A percentile compares a stretch with the other conserved stretches of the same genome.
phyloP scores from a whole-genome alignment of 2,888 invertebrate species.

The Kryphioiulus occultus region DNA sequence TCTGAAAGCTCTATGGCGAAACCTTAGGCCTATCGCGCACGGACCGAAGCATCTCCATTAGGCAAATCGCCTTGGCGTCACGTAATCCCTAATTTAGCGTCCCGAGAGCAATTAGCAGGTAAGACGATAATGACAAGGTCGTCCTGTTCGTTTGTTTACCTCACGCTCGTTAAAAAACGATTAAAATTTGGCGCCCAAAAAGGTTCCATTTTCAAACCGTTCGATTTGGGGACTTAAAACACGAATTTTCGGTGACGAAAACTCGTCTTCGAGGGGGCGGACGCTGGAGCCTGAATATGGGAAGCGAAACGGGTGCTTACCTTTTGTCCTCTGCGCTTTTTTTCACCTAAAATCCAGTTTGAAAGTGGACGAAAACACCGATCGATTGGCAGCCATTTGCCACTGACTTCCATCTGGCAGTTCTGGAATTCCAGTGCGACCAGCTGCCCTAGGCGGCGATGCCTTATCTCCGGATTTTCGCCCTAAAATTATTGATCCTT shows the following conservation, averaged over 20 bases:
- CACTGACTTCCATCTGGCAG: background rate
- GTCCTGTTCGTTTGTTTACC: background rate
- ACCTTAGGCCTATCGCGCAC: background rate
- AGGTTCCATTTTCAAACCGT: background rate
- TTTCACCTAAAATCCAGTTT: background rate
- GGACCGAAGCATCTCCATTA: background rate
- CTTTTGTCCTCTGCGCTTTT: background rate
- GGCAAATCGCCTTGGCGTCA: background rate
- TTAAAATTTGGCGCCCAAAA: constrained; percentile 20
- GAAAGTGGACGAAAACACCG: background rate
- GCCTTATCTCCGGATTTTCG: background rate
- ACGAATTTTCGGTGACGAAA: background rate
- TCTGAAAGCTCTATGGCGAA: background rate
- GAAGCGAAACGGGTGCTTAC: background rate
- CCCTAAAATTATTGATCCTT: no score
- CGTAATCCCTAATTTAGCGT: background rate
- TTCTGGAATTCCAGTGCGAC: background rate
- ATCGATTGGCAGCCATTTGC: background rate
- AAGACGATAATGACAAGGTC: background rate
- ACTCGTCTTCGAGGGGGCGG: background rate
- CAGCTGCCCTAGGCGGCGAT: no score
- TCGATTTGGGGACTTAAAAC: background rate
- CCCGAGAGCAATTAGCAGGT: background rate
- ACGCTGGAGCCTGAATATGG: background rate
- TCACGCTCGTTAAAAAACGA: background rate